Percentiles rank a stretch among this genome's conserved stretches.
Conservation (phyloP, 2,888 invertebrate genomes). For the Lithophane socia region DNA sequence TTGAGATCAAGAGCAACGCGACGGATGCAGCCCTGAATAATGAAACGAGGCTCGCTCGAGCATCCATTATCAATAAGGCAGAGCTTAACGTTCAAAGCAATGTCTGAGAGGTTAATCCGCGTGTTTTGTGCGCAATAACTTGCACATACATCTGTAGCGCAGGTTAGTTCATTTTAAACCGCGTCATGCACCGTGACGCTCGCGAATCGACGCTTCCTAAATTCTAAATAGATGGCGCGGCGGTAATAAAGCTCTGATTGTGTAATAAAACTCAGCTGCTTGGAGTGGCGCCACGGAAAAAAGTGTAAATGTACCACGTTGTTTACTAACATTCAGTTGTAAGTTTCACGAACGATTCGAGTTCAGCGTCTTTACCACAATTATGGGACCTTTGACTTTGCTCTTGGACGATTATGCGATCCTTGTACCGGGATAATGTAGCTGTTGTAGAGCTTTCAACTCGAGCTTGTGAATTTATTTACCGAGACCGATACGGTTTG, state of each 20-base stretch:
- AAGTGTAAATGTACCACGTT: conserved; percentile 77
- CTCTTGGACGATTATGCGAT: conserved; percentile 61
- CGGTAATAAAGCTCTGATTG: conserved; percentile 80
- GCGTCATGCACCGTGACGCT: conserved; percentile 61
- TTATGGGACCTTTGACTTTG: conserved; percentile 76
- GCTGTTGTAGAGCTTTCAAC: conserved; percentile 63
- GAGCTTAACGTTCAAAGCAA: conserved; percentile 19
- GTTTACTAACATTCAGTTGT: conserved; percentile 84
- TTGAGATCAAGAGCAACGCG: conserved; percentile 22
- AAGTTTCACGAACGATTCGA: conserved; percentile 66
- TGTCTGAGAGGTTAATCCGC: conserved; percentile 31
- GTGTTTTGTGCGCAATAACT: conserved; percentile 41
- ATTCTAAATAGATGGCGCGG: conserved; percentile 75
- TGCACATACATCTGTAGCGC: conserved; percentile 26
- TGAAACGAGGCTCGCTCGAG: conserved; percentile 11
- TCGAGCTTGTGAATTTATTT: conserved; percentile 70
- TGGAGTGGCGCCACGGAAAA: conserved; percentile 78
- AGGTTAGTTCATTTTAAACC: conserved; percentile 47
- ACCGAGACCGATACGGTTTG: conserved; percentile 75
- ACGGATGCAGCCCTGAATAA: conserved; percentile 3
- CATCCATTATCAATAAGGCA: conserved; percentile 24
- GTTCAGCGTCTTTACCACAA: conserved; percentile 69
- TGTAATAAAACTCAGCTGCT: conserved; percentile 83
- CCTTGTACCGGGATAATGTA: conserved; percentile 67
- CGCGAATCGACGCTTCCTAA: conserved; percentile 73